Base-by-base conservation (phyloP, 2,113 vertebrate species). In the Motacilla alba region DNA sequence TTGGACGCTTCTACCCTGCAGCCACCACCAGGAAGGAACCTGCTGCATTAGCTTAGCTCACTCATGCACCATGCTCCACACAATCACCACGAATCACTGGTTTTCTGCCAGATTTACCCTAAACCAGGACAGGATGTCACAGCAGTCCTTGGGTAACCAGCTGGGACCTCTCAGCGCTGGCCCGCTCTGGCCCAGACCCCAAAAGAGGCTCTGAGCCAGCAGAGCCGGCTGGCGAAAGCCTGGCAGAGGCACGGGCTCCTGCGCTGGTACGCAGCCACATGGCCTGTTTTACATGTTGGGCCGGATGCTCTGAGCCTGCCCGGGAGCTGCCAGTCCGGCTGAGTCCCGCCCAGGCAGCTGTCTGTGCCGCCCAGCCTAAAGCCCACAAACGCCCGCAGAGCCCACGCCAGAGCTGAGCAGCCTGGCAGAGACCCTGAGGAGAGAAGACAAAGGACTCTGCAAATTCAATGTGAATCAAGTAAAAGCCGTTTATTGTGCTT, bases 41-140 rank as follows among this genome's bases (percentile, higher is more conserved):
- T 7, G 50, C 16, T 15, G 2, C 8, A 0, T 2, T 63, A 12
- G 26, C n/a, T 31, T 16, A 2, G 11, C 47, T 49, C 30, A 10
- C 19, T 30, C 31, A 2, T 2, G 1, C 27, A 5, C 21, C 3
- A 0, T 7, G 73, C 27, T n/a, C 33, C 6, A 0, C 0, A 0
- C 27, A 10, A 5, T 13, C 53, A 3, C 62, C 1, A 1, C 12
- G 3, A 33, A 31, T 22, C 15, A 37, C 60, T 5, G 39, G 17
- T 27, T 59, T 60, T 27, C 35, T 37, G 24, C 35, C 35, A 37
- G 10, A 60, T 60, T 37, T 60, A 26, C 35, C 24, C 35, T 18
- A 37, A 37, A 37, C 58, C 35, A 27, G 58, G 58, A 27, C 15
- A 37, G 19, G n/a, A 13, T 13, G 31, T 43, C 79, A 39, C 17